Evolutionary conservation across 2,113 vertebrate species (phyloP).

Genomic region (Hyla sarda): DNA sequence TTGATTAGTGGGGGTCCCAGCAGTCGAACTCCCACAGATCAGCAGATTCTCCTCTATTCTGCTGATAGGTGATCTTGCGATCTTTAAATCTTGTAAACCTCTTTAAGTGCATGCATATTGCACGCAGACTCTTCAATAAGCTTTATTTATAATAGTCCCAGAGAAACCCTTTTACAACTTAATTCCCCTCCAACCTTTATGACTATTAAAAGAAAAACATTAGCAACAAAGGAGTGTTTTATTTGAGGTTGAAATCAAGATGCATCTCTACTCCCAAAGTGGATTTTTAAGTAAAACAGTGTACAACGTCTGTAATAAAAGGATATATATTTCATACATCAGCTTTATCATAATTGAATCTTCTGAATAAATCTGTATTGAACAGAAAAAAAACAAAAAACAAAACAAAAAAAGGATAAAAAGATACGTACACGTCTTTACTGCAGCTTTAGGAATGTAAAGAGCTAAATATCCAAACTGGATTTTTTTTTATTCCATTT

Average conservation of each 20-base stretch:
- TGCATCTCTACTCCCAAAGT: constrained; percentile 76
- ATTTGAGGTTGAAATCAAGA: constrained; percentile 77
- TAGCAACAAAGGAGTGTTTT: constrained; percentile 75
- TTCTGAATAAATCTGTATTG: constrained; percentile 73
- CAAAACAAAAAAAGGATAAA: constrained; percentile 72
- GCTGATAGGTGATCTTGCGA: no score
- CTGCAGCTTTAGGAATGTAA: constrained; percentile 79
- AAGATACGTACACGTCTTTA: constrained; percentile 74
- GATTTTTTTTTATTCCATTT: constrained; percentile 66
- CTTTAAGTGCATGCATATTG: background rate
- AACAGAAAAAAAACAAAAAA: constrained; percentile 64
- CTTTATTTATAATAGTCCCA: background rate
- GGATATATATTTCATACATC: constrained; percentile 66
- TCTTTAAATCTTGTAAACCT: no score
- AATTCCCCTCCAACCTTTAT: constrained; percentile 56
- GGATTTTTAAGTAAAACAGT: constrained; percentile 75
- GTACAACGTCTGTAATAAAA: constrained; percentile 80
- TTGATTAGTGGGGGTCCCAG: no score
- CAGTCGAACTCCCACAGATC: no score
- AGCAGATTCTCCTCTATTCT: no score
- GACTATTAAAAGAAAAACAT: constrained; percentile 81
- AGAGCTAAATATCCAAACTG: constrained; percentile 82
- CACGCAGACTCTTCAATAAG: background rate
- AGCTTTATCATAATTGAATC: constrained; percentile 70
- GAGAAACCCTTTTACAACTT: background rate